Evolutionary conservation across 1,140 invertebrate species (phyloP).

Genomic region (Notospermus geniculatus): DNA sequence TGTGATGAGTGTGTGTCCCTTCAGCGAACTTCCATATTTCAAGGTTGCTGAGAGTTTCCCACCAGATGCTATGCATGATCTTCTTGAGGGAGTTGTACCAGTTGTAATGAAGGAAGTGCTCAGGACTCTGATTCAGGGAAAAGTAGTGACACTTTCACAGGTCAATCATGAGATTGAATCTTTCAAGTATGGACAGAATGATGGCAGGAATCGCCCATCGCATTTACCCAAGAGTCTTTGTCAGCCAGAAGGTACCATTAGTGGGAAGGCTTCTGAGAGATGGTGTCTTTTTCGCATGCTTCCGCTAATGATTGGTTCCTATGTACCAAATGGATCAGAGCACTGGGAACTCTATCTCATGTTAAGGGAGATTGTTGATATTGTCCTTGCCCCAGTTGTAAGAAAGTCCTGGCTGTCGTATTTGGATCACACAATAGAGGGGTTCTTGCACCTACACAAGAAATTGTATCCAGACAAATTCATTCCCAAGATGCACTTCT

Average conservation of each 20-base stretch:
- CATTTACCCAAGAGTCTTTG: not conserved
- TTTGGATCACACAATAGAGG: not conserved
- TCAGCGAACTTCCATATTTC: not conserved
- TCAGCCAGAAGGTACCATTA: not conserved
- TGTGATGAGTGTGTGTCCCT: not conserved
- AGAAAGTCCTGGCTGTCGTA: not conserved
- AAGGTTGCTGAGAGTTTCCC: not conserved
- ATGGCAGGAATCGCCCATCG: not conserved
- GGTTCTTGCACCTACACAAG: not conserved
- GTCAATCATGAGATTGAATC: not conserved
- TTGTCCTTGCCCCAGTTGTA: not conserved
- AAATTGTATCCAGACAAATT: not conserved
- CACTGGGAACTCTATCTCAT: not conserved
- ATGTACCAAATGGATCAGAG: not conserved
- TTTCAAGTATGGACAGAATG: not conserved
- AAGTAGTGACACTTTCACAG: not conserved
- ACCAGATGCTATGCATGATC: not conserved
- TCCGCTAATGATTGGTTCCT: not conserved
- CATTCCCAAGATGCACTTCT: not conserved
- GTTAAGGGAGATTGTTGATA: constrained; percentile 1
- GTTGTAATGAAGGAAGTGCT: not conserved
- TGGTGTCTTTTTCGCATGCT: not conserved
- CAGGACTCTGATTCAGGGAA: not conserved
- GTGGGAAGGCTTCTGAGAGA: not conserved
- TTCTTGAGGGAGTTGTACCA: not conserved